These are phyloP conservation scores for Amphipyra berbera DNA, from an alignment of 2,888 invertebrate species.

Conservation along the genomic window DNA sequence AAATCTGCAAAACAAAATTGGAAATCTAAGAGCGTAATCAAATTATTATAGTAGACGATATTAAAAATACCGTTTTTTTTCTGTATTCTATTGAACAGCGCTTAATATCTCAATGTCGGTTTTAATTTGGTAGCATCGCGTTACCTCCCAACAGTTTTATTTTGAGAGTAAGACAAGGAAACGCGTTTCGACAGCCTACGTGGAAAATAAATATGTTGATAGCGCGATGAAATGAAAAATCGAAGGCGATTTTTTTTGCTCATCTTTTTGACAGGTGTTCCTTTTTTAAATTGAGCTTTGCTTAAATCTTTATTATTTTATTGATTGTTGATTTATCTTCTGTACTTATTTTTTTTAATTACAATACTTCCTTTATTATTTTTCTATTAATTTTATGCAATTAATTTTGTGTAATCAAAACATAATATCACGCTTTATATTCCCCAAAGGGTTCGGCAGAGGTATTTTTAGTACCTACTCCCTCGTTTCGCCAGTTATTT, in stretches of 20 bases:
- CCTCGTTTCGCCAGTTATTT: too few relatives aligned
- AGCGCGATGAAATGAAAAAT: constrained; percentile 66
- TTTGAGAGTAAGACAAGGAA: constrained; percentile 79
- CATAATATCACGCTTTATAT: too few relatives aligned
- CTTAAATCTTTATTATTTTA: neutral
- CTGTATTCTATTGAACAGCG: constrained; percentile 72
- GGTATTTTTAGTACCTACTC: too few relatives aligned
- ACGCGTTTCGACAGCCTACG: constrained; percentile 80
- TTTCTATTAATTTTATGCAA: too few relatives aligned
- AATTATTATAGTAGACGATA: constrained; percentile 64
- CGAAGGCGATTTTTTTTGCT: constrained; percentile 25
- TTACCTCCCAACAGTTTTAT: constrained; percentile 87
- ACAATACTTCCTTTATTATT: too few relatives aligned
- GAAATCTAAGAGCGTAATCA: constrained; percentile 65
- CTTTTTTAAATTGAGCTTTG: neutral
- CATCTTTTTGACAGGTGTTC: neutral
- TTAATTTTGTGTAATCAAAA: too few relatives aligned
- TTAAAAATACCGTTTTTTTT: constrained; percentile 63
- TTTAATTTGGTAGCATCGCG: constrained; percentile 87
- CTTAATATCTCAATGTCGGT: constrained; percentile 89
- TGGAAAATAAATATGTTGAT: constrained; percentile 70
- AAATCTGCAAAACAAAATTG: constrained; percentile 44
- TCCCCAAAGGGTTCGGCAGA: too few relatives aligned
- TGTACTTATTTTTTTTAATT: too few relatives aligned
- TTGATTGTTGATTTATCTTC: neutral